phyloP scores from a whole-genome alignment of 2,888 invertebrate genomes.

The Deilephila porcellus region DNA sequence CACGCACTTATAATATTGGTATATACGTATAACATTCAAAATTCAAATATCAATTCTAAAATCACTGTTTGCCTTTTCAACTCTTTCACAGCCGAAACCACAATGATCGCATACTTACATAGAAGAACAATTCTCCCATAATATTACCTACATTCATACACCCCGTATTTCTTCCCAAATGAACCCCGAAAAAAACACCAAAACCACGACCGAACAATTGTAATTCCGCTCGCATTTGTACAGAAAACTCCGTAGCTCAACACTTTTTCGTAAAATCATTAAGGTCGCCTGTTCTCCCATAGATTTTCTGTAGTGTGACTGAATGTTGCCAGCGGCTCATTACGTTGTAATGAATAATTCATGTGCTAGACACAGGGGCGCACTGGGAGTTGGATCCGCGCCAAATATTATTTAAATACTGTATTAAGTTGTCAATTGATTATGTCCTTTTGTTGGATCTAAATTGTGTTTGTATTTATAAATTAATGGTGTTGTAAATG shows the following conservation, averaged over 20 bases:
- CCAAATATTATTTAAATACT: conserved; percentile 9
- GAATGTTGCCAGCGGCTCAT: conserved; percentile 76
- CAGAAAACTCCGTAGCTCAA: conserved; percentile 36
- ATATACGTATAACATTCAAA: too few relatives aligned
- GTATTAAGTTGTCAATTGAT: conserved; percentile 9
- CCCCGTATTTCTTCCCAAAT: not conserved
- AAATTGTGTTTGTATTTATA: not conserved
- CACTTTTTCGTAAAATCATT: conserved; percentile 60
- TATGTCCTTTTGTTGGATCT: conserved; percentile 13
- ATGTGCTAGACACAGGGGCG: conserved; percentile 43
- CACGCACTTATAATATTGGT: too few relatives aligned
- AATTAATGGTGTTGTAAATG: not conserved
- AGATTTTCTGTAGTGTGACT: conserved; percentile 60
- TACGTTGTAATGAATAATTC: conserved; percentile 78
- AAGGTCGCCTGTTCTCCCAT: conserved; percentile 50
- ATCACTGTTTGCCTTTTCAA: too few relatives aligned
- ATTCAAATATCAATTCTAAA: too few relatives aligned
- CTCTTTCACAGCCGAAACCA: too few relatives aligned
- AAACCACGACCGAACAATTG: conserved; percentile 6
- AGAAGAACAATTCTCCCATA: not conserved
- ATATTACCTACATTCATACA: not conserved
- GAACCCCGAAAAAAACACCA: conserved; percentile 2
- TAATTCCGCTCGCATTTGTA: conserved; percentile 30
- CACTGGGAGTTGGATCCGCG: conserved; percentile 12
- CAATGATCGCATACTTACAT: too few relatives aligned